phyloP scores from a whole-genome alignment of 2,797 vertebrate genomes.

The Danio choprae region DNA sequence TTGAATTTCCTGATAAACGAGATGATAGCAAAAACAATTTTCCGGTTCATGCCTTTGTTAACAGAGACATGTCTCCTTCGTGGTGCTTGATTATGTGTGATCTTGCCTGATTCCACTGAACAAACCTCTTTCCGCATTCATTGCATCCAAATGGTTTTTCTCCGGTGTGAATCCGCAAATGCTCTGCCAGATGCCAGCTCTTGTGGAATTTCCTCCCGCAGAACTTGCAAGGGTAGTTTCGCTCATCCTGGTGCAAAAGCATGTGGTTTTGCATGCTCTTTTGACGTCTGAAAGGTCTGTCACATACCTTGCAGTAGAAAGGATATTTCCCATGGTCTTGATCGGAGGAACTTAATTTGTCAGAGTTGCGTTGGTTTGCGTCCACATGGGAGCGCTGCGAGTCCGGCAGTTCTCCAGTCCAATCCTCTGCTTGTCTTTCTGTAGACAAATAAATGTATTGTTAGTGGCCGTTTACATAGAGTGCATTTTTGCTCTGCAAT shows the following conservation, averaged over 20 bases:
- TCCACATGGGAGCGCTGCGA: background rate
- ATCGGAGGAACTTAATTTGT: background rate
- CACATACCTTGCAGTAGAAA: constrained; percentile 38
- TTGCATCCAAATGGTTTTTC: constrained; percentile 53
- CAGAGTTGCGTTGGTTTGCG: background rate
- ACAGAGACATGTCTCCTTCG: constrained; percentile 26
- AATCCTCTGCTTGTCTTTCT: background rate
- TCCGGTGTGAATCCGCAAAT: constrained; percentile 55
- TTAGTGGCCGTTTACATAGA: too few relatives aligned
- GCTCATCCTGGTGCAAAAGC: constrained; percentile 47
- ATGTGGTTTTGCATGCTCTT: constrained; percentile 43
- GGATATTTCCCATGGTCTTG: background rate
- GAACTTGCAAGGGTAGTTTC: constrained; percentile 32
- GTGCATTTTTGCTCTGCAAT: too few relatives aligned
- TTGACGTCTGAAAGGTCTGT: constrained; percentile 49
- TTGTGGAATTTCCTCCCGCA: constrained; percentile 26
- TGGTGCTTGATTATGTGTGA: constrained; percentile 44
- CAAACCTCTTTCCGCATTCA: constrained; percentile 43
- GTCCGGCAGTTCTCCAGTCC: background rate
- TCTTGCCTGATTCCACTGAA: constrained; percentile 50
- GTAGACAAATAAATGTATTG: background rate
- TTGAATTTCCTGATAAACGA: background rate
- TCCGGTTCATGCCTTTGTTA: constrained; percentile 17
- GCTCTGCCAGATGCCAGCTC: constrained; percentile 38
- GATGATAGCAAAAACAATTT: background rate